A percentile compares a stretch with the other conserved stretches of the same genome.
These are phyloP conservation scores for Hemibagrus guttatus DNA, from an alignment of 2,797 vertebrate species.

Conservation along the genomic window DNA sequence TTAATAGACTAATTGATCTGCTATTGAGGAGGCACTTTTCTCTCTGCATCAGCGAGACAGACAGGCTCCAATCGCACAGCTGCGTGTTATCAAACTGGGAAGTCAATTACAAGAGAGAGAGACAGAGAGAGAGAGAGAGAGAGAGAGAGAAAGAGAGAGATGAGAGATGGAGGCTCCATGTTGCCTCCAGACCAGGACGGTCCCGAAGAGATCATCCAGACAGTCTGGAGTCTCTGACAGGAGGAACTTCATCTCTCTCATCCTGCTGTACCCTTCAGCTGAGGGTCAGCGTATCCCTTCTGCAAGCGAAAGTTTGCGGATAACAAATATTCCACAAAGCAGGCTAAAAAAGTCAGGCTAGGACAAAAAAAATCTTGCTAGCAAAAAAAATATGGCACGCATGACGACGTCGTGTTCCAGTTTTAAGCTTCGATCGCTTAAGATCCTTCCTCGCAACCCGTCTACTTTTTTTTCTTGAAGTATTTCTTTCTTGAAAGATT, in stretches of 20 bases:
- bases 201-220: slow-evolving; percentile 45
- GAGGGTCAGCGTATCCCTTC: slow-evolving; percentile 1
- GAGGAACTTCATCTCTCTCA: slow-evolving; percentile 21
- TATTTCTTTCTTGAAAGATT: not conserved
- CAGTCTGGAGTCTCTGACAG: slow-evolving; percentile 46
- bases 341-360: not conserved
- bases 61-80: slow-evolving; percentile 78
- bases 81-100: slow-evolving; percentile 79
- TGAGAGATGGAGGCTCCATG: slow-evolving; percentile 66
- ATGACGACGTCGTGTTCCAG: too few relatives aligned
- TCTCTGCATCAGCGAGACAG: slow-evolving; percentile 78
- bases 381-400: too few relatives aligned
- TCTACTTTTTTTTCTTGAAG: not conserved
- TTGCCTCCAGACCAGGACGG: slow-evolving; percentile 69
- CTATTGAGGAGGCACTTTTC: slow-evolving; percentile 77
- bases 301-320: not conserved
- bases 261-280: slow-evolving; percentile 18
- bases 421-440: too few relatives aligned
- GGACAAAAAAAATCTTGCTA: not conserved
- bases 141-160: slow-evolving; percentile 38
- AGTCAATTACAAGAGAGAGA: slow-evolving; percentile 72
- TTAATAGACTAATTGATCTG: slow-evolving; percentile 82
- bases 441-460: not conserved
- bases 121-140: slow-evolving; percentile 33
- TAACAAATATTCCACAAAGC: too few relatives aligned